Percentiles rank a stretch among this genome's conserved stretches.
phyloP scores from a whole-genome alignment of 2,888 invertebrate genomes.

The Machimus atricapillus region DNA sequence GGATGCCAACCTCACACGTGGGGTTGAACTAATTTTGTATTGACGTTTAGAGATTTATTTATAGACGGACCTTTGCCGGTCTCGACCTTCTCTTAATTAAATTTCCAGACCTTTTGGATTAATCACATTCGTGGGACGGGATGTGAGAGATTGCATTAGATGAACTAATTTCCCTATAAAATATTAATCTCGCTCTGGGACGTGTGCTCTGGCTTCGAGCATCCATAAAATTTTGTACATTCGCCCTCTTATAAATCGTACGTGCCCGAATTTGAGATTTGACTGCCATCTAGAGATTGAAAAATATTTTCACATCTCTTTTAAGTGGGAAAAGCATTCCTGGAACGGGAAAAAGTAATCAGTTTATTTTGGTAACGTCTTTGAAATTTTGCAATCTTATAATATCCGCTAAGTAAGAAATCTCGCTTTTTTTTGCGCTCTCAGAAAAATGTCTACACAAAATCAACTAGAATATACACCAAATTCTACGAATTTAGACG shows the following conservation, averaged over 20 bases:
- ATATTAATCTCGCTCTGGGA: not conserved
- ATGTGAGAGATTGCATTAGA: slow-evolving; percentile 2
- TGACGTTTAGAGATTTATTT: not conserved
- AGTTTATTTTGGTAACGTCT: not conserved
- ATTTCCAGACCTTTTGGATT: slow-evolving; percentile 6
- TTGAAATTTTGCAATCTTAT: not conserved
- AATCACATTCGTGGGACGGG: not conserved
- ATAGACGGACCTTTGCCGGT: not conserved
- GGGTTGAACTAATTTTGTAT: not conserved
- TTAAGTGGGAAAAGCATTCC: not conserved
- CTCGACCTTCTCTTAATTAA: slow-evolving; percentile 12
- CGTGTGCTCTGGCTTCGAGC: not conserved
- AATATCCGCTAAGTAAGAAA: not conserved
- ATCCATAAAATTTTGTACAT: not conserved
- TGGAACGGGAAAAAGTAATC: not conserved
- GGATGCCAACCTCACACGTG: not conserved
- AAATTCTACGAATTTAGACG: too few relatives aligned
- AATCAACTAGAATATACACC: too few relatives aligned
- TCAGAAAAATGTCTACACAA: too few relatives aligned
- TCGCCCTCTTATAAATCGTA: not conserved
- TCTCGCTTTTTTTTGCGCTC: not conserved
- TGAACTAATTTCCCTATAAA: not conserved
- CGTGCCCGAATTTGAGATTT: not conserved
- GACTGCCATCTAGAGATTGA: not conserved
- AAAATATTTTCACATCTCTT: not conserved